phyloP scores from a whole-genome alignment of 2,113 vertebrate species.

The Martes martes region DNA sequence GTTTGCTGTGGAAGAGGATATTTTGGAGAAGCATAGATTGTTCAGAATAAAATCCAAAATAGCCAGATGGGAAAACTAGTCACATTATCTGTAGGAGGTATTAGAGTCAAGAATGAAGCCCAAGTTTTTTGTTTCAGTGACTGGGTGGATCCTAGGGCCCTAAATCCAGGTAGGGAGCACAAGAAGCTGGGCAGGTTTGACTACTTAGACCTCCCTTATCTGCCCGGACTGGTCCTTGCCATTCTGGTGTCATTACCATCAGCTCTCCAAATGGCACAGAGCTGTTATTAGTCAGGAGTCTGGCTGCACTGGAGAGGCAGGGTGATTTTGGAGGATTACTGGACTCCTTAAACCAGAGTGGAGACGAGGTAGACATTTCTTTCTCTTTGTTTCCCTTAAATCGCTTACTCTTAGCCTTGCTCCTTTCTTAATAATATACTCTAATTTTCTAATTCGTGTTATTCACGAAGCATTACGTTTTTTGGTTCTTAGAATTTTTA shows the following conservation, averaged over 20 bases:
- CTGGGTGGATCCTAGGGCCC: not conserved
- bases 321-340: not conserved
- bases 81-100: not conserved
- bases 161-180: not conserved
- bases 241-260: not conserved
- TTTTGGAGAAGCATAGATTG: not conserved
- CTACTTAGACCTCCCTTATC: not conserved
- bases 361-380: not conserved
- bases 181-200: not conserved
- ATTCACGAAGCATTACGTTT: not conserved
- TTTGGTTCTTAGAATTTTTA: not conserved
- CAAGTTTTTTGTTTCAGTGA: not conserved
- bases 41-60: not conserved
- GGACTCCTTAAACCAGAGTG: not conserved
- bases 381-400: not conserved
- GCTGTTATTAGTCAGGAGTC: not conserved
- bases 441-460: not conserved
- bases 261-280: not conserved
- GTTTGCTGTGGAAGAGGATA: not conserved
- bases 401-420: not conserved
- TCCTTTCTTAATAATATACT: not conserved
- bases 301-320: not conserved
- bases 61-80: not conserved
- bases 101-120: not conserved
- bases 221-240: not conserved